These are phyloP conservation scores for Nemurella pictetii DNA, from an alignment of 2,888 invertebrate genomes.

Conservation along the genomic window DNA sequence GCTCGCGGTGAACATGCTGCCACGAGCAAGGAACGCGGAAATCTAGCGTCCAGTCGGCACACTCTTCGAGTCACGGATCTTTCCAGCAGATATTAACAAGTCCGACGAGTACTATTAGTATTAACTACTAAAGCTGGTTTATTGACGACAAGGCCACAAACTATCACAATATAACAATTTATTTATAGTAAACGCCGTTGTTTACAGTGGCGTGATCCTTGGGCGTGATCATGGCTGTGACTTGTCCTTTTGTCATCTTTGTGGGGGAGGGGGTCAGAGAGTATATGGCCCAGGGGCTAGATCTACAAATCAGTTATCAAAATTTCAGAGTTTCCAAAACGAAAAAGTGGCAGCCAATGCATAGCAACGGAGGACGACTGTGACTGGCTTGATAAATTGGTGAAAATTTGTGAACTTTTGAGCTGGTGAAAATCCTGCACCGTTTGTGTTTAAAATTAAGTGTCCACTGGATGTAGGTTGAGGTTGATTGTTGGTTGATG, in stretches of 20 bases:
- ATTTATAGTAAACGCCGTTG: background rate
- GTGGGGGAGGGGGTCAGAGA: background rate
- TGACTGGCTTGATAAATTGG: too few relatives aligned
- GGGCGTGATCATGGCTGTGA: background rate
- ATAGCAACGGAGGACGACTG: too few relatives aligned
- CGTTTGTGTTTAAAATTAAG: too few relatives aligned
- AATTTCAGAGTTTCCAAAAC: too few relatives aligned
- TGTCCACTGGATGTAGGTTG: too few relatives aligned
- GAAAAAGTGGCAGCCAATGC: too few relatives aligned
- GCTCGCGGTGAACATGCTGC: background rate
- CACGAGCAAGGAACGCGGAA: slow-evolving; percentile 22
- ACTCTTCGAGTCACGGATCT: background rate
- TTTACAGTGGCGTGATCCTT: background rate
- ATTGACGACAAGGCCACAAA: background rate
- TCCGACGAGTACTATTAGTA: background rate
- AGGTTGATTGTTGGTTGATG: too few relatives aligned
- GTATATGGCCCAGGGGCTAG: too few relatives aligned
- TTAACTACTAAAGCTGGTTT: background rate
- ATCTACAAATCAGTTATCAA: too few relatives aligned
- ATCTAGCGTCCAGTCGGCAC: background rate
- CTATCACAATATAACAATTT: background rate
- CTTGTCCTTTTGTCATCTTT: background rate
- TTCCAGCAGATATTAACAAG: background rate
- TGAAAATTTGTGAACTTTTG: too few relatives aligned
- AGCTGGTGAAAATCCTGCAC: too few relatives aligned